Percentiles rank a stretch among this genome's conserved stretches.
Conservation (phyloP, 2,888 invertebrate species). For the Caenorhabditis doughertyi region DNA sequence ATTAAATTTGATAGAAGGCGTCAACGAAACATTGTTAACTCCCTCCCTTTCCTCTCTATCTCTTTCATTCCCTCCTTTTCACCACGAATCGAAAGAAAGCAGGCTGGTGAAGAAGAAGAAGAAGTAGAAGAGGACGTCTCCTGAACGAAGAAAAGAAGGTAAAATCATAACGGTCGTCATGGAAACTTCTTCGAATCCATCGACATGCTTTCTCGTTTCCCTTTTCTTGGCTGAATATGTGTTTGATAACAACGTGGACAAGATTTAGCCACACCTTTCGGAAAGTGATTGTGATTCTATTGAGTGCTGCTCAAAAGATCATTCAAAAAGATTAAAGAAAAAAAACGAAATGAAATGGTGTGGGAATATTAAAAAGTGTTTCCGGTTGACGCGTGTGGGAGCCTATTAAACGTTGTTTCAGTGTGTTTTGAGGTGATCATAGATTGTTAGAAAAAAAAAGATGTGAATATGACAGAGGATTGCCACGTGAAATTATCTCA, state of each 20-base stretch:
- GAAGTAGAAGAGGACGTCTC: background rate
- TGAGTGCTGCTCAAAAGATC: constrained; percentile 5
- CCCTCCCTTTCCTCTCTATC: background rate
- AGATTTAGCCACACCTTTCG: background rate
- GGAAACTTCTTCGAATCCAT: constrained; percentile 1
- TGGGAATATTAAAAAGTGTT: background rate
- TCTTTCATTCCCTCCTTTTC: background rate
- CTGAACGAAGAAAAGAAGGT: background rate
- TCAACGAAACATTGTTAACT: background rate
- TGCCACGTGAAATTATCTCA: no score
- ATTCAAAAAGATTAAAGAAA: background rate
- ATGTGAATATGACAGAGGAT: no score
- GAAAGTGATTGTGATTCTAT: background rate
- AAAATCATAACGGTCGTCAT: constrained; percentile 26
- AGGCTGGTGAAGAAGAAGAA: background rate
- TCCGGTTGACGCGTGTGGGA: background rate
- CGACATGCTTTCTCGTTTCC: background rate
- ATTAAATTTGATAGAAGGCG: constrained; percentile 4
- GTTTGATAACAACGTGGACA: background rate
- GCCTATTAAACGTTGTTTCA: background rate
- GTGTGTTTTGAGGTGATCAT: constrained; percentile 19
- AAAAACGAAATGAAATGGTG: background rate
- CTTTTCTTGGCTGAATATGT: background rate
- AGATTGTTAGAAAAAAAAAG: background rate
- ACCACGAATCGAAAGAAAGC: no score